Evolutionary conservation across 2,888 invertebrate species (phyloP).

Genomic region (Drosophila mimetica): DNA sequence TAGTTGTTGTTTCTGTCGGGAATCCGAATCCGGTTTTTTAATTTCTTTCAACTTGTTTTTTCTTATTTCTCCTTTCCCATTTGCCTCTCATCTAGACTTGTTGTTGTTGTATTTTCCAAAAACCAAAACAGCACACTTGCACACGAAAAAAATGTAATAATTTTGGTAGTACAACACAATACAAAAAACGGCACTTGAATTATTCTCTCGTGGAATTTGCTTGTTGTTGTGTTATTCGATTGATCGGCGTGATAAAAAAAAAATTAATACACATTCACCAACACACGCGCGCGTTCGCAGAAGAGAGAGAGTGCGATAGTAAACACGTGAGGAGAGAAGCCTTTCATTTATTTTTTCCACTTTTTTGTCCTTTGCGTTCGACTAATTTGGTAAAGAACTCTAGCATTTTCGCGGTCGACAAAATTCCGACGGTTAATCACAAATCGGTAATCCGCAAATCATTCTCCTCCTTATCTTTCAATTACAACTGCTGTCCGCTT

Average conservation of each 20-base stretch:
- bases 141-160: conserved; percentile 26
- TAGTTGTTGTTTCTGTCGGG: conserved; percentile 37
- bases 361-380: not conserved
- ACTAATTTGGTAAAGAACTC: not conserved
- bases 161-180: not conserved
- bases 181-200: conserved; percentile 7
- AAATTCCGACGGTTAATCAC: not conserved
- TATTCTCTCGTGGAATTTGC: not conserved
- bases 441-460: not conserved
- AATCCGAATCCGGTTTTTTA: conserved; percentile 77
- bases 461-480: not conserved
- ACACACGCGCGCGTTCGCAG: not conserved
- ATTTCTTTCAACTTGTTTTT: conserved; percentile 68
- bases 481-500: too few relatives aligned
- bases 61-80: conserved; percentile 35
- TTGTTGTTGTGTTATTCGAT: conserved; percentile 2
- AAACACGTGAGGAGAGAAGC: conserved; percentile 11
- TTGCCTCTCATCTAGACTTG: conserved; percentile 37
- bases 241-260: conserved; percentile 21
- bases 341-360: not conserved
- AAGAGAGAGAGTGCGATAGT: not conserved
- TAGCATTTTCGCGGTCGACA: not conserved
- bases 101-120: conserved; percentile 28
- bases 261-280: not conserved
- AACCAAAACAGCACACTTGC: conserved; percentile 21